Conservation (phyloP, 1,140 invertebrate species). For the Phymorhynchus buccinoides region DNA sequence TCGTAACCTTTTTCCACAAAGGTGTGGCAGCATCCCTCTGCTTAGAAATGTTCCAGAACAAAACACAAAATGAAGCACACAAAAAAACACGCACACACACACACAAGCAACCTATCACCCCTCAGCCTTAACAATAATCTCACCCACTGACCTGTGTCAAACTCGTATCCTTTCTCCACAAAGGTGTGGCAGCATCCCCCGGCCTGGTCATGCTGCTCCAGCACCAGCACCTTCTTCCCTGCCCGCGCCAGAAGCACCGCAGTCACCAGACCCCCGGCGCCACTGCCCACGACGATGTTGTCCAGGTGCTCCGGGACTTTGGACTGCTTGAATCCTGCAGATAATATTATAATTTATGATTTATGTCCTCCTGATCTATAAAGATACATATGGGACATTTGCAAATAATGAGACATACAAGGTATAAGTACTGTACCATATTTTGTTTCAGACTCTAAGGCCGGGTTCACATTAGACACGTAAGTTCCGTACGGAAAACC, state of each 20-base stretch:
- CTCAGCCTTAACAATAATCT: background rate
- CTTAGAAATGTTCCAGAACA: slow-evolving; percentile 70
- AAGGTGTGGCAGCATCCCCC: slow-evolving; percentile 70
- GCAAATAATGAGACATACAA: no score
- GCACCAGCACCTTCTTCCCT: slow-evolving; percentile 70
- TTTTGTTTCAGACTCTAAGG: no score
- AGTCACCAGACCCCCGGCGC: slow-evolving; percentile 69
- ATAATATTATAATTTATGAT: no score
- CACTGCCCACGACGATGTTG: slow-evolving; percentile 73
- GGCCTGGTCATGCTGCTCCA: slow-evolving; percentile 74
- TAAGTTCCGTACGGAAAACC: no score
- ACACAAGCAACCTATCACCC: background rate
- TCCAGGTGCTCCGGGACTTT: slow-evolving; percentile 68
- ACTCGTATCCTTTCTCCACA: slow-evolving; percentile 72
- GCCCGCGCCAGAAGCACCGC: slow-evolving; percentile 68
- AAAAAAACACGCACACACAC: background rate
- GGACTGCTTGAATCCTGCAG: slow-evolving; percentile 60
- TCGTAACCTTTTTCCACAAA: slow-evolving; percentile 72
- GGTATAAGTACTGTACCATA: no score
- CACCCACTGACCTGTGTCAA: slow-evolving; percentile 70
- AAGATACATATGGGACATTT: no score
- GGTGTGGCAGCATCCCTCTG: slow-evolving; percentile 69
- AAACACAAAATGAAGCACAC: background rate
- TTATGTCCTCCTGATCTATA: background rate
- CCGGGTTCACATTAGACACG: no score